Base-by-base conservation (phyloP, 2,113 vertebrate species). In the Rhizomys pruinosus region DNA sequence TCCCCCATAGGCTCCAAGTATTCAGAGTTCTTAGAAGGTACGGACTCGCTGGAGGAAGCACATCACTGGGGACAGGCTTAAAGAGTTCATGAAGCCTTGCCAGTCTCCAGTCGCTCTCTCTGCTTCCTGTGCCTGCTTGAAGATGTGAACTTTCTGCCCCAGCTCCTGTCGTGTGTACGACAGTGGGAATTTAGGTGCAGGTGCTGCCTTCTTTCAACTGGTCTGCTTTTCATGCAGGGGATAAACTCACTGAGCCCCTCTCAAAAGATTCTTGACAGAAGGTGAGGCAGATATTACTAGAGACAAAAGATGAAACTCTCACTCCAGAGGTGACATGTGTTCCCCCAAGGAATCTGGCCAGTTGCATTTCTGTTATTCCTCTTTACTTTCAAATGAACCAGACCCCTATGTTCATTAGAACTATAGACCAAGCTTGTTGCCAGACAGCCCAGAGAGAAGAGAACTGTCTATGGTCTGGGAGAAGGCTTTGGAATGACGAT, bases 131-230 rank as follows among this genome's bases (percentile, higher is more conserved):
- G n/a, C n/a, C n/a, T n/a, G n/a, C n/a, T n/a, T n/a, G n/a, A n/a
- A n/a, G n/a, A n/a, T n/a, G n/a, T n/a, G n/a, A n/a, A n/a, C n/a
- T n/a, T n/a, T n/a, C n/a, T n/a, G n/a, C n/a, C n/a, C n/a, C n/a
- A n/a, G n/a, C n/a, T n/a, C n/a, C n/a, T n/a, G n/a, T 34, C 39
- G 10, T 39, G 20, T 15, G 2, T 3, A 27, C 11, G 3, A 19
- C 16, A 3, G 3, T 4, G 47, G 22, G 59, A 37, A 72, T 19
- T 42, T 7, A 76, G 29, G 76, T 61, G 29, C 13, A 2, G 1
- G 3, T 2, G 39, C 27, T 47, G 13, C 32, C 23, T 47, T 19
- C 34, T 42, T 42, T 22, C 32, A 34, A 37, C 15, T 37, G 55
- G 25, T 27, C 52, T 57, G 52, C 84, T 44, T 55, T 29, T 63